Base-by-base conservation (phyloP, 2,888 invertebrate genomes). In the Nematopogon swammerdamellus region DNA sequence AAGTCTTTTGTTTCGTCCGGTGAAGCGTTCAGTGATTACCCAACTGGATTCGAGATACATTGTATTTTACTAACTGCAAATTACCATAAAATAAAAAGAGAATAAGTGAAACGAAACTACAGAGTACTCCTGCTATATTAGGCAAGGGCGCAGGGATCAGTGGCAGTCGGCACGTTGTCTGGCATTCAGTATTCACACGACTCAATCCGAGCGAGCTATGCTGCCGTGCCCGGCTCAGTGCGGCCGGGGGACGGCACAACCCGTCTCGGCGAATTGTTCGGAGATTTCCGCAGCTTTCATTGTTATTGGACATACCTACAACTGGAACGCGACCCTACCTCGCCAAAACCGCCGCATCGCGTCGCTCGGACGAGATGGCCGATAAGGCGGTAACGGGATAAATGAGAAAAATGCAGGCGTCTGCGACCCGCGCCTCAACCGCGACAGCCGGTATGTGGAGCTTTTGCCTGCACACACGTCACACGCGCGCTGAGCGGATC, bases 391-490 rank as follows among this genome's bases (percentile, higher is more conserved):
- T 36, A 36, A 36, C 36, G 36, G 36, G 11, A 36, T 14, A 14
- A 14, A 4, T 36, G 36, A 14, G 36, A 36, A 36, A 36, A 36
- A 36, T 36, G 36, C 36, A 25, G 25, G 5, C 25, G 25, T 8
- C 5, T 36, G 3, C 36, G 36, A 36, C 36, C 36, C 11, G 36
- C 36, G n/a, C 36, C 14, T 8, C 11, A 14, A 36, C 36, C 36
- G 36, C 8, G 36, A 36, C 36, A 36, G 11, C 25, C 25, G 25
- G 25, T 25, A 25, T 25, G 4, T 8, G 72, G 68, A 66, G 65
- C 69, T 70, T 72, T 75, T 69, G 71, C 63, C 63, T 67, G 59
- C 63, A 60, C 57, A 60, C 45, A 17, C 19, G 19, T 16, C 11
- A 10, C 16, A 18, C 19, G 59, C 60, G 61, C 60, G 68, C 70